phyloP scores from a whole-genome alignment of 2,797 vertebrate species.

The Numenius phaeopus region DNA sequence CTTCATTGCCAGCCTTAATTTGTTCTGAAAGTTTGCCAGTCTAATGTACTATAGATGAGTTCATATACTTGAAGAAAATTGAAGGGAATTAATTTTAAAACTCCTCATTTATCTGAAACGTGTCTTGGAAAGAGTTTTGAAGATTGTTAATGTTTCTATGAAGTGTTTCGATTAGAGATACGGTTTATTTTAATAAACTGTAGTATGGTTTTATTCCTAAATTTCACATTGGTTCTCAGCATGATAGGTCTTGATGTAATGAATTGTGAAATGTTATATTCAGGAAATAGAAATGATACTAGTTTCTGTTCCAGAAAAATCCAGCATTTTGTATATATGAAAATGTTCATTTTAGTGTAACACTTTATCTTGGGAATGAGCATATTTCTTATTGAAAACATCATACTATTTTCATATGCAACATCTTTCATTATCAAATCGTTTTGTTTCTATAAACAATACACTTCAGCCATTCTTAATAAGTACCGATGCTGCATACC shows the following conservation, averaged over 20 bases:
- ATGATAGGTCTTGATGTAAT: neutral
- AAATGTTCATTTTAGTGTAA: neutral
- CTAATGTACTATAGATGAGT: neutral
- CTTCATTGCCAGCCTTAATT: neutral
- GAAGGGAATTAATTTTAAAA: conserved; percentile 12
- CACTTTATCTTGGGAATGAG: neutral
- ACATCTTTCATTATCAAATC: neutral
- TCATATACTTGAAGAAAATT: neutral
- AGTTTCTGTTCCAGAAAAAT: neutral
- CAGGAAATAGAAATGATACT: neutral
- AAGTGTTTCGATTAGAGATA: neutral
- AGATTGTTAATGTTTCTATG: neutral
- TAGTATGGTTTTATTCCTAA: neutral
- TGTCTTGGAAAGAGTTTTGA: neutral
- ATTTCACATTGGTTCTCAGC: neutral
- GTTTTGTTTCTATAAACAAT: neutral
- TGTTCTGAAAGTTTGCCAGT: neutral
- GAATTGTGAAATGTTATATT: neutral
- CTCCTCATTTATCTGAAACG: neutral
- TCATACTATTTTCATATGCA: neutral
- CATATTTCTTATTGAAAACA: neutral
- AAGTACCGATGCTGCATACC: neutral
- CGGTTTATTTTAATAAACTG: neutral
- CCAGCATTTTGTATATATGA: neutral
- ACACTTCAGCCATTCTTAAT: neutral